These are phyloP conservation scores for Zaprionus taronus DNA, from an alignment of 1,140 invertebrate genomes.

Conservation along the genomic window DNA sequence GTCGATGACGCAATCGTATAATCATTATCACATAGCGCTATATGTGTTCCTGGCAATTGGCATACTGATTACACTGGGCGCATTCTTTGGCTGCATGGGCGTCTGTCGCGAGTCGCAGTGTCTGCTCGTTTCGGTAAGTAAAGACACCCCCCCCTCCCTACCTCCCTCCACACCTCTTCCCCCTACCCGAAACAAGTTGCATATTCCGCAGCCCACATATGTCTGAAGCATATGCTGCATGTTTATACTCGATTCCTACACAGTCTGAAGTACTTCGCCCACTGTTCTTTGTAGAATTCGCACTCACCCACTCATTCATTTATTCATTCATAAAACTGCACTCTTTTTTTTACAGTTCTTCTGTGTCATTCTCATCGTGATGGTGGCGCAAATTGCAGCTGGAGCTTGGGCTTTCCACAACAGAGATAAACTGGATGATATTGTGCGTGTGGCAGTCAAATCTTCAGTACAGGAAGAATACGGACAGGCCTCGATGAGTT, in stretches of 20 bases:
- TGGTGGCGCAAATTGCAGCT: constrained; percentile 91
- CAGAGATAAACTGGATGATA: constrained; percentile 87
- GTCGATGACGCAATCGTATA: constrained; percentile 88
- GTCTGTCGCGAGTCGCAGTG: constrained; percentile 94
- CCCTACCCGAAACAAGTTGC: background rate
- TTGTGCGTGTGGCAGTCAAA: constrained; percentile 87
- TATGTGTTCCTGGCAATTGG: constrained; percentile 91
- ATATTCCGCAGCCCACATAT: constrained; percentile 19
- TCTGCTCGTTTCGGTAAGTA: constrained; percentile 91
- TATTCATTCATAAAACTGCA: constrained; percentile 59
- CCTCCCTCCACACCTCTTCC: no score
- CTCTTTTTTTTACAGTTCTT: constrained; percentile 88
- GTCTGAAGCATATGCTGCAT: constrained; percentile 4
- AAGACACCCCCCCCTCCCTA: background rate
- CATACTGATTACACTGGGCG: constrained; percentile 91
- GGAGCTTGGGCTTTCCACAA: constrained; percentile 90
- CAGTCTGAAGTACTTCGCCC: constrained; percentile 17
- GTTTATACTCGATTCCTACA: constrained; percentile 9
- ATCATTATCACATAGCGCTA: constrained; percentile 89
- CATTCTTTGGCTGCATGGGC: constrained; percentile 96
- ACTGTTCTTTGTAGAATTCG: constrained; percentile 21
- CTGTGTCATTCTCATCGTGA: constrained; percentile 89
- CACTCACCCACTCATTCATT: constrained; percentile 10
- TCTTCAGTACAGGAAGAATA: constrained; percentile 90
- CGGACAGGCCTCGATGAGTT: constrained; percentile 86